Evolutionary conservation across 2,797 vertebrate genomes (phyloP), one percentile per base, ranked within the genome.

Genomic region (Somateria mollissima): DNA sequence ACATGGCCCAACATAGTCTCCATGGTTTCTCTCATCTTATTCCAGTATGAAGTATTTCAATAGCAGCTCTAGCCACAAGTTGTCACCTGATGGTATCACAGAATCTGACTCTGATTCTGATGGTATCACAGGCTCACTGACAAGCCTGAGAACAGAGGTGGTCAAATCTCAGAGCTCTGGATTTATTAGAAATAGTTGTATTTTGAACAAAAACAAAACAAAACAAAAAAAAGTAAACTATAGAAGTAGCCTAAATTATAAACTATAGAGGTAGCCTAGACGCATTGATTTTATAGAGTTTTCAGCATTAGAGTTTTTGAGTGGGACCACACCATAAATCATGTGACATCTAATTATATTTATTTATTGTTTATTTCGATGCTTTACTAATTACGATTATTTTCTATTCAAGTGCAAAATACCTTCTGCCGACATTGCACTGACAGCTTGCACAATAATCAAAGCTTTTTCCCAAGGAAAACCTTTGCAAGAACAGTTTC

Each of bases 1-100:
- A 8, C 2, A 4, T 78, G 18, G 8, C 10, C 30, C 27, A 28
- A 15, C 7, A 32, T 37, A 74, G 41, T 34, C 8, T 11, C 4
- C 8, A 32, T 0, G 0, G 28, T 10, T 60, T n/a, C 24, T 36
- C 53, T 79, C 39, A 37, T 32, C 3, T 18, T 54, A 65, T 34
- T 18, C 37, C 16, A 30, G 2, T 11, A 25, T 27, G 24, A 72
- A 34, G 4, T 13, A 71, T 56, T 84, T 87, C 37, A 76, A 75
- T 10, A 74, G 2, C 34, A 28, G 58, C 24, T 73, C 30, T 60
- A 56, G 8, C 10, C 17, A 58, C 73, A 18, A 81, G 34, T 58
- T 28, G 17, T 19, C 17, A 36, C 25, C 19, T 81, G 25, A 84
- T 11, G 39, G 5, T 49, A 78, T 28, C 43, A 67, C 24, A 62